A percentile compares a stretch with the other conserved stretches of the same genome.
phyloP scores from a whole-genome alignment of 2,797 vertebrate genomes.

The Mareca penelope region DNA sequence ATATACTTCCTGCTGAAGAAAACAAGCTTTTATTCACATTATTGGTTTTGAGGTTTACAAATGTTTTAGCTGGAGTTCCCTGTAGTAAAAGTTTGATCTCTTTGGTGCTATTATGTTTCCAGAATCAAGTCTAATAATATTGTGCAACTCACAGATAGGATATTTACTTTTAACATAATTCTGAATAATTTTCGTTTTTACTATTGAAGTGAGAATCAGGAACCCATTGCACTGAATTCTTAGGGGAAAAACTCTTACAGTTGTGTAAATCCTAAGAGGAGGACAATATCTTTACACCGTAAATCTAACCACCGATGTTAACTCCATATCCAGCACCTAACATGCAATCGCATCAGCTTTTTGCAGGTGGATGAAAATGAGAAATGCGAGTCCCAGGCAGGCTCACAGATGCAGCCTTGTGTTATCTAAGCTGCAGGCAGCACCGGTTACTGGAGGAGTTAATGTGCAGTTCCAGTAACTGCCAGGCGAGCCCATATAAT shows the following conservation, averaged over 20 bases:
- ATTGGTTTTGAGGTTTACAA: slow-evolving; percentile 7
- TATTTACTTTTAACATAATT: slow-evolving; percentile 9
- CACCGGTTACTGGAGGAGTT: neutral
- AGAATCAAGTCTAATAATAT: neutral
- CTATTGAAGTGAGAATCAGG: neutral
- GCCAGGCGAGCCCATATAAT: neutral
- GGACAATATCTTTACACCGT: neutral
- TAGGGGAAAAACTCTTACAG: too few species aligned
- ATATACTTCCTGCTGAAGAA: neutral
- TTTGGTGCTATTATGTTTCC: neutral
- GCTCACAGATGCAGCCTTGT: neutral
- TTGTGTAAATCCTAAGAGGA: neutral
- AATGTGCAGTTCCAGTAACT: neutral
- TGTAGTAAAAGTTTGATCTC: neutral
- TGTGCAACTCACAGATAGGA: neutral
- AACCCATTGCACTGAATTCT: neutral
- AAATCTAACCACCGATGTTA: neutral
- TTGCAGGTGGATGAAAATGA: neutral
- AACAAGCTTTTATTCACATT: neutral
- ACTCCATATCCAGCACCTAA: neutral
- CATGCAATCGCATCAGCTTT: neutral
- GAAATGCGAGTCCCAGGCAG: neutral
- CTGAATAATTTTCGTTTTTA: neutral
- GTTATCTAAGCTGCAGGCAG: neutral
- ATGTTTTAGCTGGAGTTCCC: neutral